Base-by-base conservation (phyloP, 1,140 invertebrate species). In the Bombus waltoni region DNA sequence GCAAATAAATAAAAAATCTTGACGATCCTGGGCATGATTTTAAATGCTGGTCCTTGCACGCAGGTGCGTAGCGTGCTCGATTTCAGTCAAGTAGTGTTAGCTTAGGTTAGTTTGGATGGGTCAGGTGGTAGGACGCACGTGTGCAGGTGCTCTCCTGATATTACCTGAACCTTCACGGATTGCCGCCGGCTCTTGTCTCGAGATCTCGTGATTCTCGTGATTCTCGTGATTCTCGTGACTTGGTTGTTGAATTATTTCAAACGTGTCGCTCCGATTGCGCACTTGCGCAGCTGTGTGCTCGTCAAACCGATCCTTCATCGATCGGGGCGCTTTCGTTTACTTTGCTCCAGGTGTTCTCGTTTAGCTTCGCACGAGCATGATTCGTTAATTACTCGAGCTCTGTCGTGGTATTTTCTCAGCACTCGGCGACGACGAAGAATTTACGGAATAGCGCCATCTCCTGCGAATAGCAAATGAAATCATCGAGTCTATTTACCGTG, bases 21-120 rank as follows among this genome's bases (percentile, higher is more conserved):
- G 65, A 62, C 22, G 28, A 66, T 35, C 15, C 6, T 32, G 6
- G 6, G 15, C 2, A 32, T n/a, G 3, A 66, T 32, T 66, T 66
- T 18, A 32, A 32, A 35, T 9, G 32, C 15, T 8, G 62, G 18
- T 65, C 5, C 11, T 66, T 66, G 42, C 18, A 84, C 22, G 66
- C 88, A 90, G 86, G 82, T 90, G 88, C 70, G 28, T 71, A 13
- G 53, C 32, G 25, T 40, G 38, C 53, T 57, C 62, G 35, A 44
- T 82, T 81, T 53, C 44, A 44, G 38, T 28, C 81, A 85, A 42
- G 83, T 83, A 78, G 57, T 18, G 66, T 83, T 81, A 47, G 59
- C 77, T 81, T 65, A 78, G 80, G 76, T 90, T 88, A 83, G 78
- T 86, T 86, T 74, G 72, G 84, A 42, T 76, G 81, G 59, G 35